Evolutionary conservation across 2,888 invertebrate genomes (phyloP).

Genomic region (Tineola bisselliella): DNA sequence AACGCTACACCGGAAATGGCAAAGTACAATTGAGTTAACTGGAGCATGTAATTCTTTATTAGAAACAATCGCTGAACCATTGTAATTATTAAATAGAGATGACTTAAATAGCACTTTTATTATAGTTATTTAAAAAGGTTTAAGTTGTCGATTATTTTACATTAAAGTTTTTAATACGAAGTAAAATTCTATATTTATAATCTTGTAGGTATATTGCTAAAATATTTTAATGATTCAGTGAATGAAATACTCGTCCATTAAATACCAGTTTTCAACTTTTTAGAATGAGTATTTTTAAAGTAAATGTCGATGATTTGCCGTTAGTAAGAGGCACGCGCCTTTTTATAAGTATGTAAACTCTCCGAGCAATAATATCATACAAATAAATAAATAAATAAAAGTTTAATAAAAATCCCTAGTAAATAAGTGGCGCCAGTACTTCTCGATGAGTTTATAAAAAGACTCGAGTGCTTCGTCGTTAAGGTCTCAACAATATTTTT

Average conservation of each 20-base stretch:
- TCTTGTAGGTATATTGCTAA: too few relatives aligned
- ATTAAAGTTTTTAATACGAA: too few relatives aligned
- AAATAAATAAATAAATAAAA: too few relatives aligned
- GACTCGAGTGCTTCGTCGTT: background rate
- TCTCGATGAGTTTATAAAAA: background rate
- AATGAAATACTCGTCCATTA: background rate
- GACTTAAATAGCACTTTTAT: too few relatives aligned
- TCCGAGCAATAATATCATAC: background rate
- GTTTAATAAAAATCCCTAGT: background rate
- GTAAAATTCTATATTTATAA: too few relatives aligned
- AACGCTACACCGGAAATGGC: background rate
- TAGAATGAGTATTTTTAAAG: background rate
- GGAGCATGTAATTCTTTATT: background rate
- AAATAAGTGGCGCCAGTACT: background rate
- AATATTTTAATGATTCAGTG: background rate
- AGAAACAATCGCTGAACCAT: too few relatives aligned
- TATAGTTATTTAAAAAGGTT: too few relatives aligned
- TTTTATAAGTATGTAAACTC: background rate
- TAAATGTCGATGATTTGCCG: background rate
- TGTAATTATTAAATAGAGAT: too few relatives aligned
- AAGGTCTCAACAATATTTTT: background rate
- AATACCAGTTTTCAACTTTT: background rate
- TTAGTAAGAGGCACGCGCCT: background rate
- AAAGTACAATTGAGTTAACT: background rate
- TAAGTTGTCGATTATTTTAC: too few relatives aligned